Evolutionary conservation across 2,113 vertebrate species (phyloP).

Genomic region (Corythornis madagascariensis): DNA sequence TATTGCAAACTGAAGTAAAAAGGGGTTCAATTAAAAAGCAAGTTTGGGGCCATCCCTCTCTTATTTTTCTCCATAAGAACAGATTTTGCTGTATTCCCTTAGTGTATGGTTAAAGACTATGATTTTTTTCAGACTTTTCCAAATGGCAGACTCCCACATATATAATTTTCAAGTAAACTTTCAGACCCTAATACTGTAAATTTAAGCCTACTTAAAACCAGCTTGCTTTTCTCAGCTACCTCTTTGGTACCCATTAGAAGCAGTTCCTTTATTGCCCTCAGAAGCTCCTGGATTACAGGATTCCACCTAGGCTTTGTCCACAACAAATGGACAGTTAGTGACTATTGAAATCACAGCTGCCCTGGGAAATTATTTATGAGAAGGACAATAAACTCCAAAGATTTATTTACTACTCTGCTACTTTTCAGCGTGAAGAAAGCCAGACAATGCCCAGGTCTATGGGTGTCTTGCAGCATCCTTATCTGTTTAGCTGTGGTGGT

Average conservation of each 20-base stretch:
- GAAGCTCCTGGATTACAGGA: neutral
- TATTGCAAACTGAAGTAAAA: neutral
- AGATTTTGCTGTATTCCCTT: neutral
- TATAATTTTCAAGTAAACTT: neutral
- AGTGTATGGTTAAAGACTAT: neutral
- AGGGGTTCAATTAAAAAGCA: neutral
- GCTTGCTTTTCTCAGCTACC: neutral
- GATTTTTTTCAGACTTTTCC: neutral
- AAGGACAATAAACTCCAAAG: too few relatives aligned
- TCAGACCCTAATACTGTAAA: neutral
- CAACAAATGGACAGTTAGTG: too few relatives aligned
- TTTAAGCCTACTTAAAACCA: neutral
- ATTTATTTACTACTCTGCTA: too few relatives aligned
- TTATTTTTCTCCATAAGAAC: neutral
- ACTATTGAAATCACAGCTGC: too few relatives aligned
- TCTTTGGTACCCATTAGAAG: neutral
- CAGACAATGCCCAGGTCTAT: too few relatives aligned
- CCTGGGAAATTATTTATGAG: too few relatives aligned
- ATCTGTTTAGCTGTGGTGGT: too few relatives aligned
- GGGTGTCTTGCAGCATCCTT: too few relatives aligned
- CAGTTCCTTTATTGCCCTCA: neutral
- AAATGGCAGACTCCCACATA: neutral
- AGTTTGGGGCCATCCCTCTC: neutral
- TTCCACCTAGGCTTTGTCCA: neutral
- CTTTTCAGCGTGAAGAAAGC: too few relatives aligned